These are phyloP conservation scores for Pyrgilauda ruficollis DNA, from an alignment of 2,113 vertebrate genomes.

Conservation along the genomic window DNA sequence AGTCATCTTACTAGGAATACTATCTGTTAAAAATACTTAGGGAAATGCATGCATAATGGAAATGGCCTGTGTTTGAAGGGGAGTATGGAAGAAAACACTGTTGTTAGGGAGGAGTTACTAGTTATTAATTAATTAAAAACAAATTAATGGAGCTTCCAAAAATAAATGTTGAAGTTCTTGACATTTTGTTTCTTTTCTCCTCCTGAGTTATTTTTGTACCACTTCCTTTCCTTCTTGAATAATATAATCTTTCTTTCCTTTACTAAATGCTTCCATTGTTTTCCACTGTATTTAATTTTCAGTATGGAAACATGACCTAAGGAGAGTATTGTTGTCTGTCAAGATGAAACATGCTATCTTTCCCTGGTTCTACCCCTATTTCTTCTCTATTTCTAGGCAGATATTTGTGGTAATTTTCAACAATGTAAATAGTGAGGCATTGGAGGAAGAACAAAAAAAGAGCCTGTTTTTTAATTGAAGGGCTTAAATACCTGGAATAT, in stretches of 20 bases:
- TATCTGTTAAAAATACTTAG: not conserved
- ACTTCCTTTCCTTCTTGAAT: slow-evolving; percentile 44
- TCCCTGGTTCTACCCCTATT: slow-evolving; percentile 45
- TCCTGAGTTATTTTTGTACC: slow-evolving; percentile 17
- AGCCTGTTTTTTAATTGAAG: not conserved
- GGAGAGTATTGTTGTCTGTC: slow-evolving; percentile 64
- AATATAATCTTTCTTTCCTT: slow-evolving; percentile 51
- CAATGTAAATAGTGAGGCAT: slow-evolving; percentile 29
- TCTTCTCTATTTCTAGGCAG: slow-evolving; percentile 32
- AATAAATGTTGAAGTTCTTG: not conserved
- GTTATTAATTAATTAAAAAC: not conserved
- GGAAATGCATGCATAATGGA: not conserved
- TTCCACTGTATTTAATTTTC: slow-evolving; percentile 43
- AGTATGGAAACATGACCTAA: slow-evolving; percentile 68
- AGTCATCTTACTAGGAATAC: not conserved
- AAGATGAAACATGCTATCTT: slow-evolving; percentile 64
- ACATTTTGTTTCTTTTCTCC: slow-evolving; percentile 23
- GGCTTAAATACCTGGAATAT: not conserved
- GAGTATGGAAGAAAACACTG: not conserved
- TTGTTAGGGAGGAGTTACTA: not conserved
- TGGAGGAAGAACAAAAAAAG: not conserved
- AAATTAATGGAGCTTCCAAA: not conserved
- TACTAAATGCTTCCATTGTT: slow-evolving; percentile 59
- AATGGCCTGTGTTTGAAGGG: not conserved
- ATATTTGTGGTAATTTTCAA: slow-evolving; percentile 54